Base-by-base conservation (phyloP, 2,888 invertebrate genomes). In the Nesidiocoris tenuis region DNA sequence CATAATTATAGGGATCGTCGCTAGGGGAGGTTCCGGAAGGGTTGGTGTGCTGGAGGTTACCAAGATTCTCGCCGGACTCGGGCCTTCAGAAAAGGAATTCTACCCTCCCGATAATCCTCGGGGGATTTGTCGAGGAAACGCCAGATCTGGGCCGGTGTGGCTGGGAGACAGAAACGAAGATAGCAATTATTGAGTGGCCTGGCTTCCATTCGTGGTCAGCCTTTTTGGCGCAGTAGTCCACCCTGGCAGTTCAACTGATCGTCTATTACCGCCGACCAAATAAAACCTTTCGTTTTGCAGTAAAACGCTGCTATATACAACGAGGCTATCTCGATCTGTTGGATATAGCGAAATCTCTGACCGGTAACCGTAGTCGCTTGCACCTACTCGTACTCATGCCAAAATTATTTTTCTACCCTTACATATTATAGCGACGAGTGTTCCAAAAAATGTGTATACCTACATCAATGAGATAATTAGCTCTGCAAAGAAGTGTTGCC, bases 181-280 rank as follows among this genome's bases (percentile, higher is more conserved):
- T 67, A 67, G 67, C 67, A 67, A 67, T 67, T 67, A 67, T 67
- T 67, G 67, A 67, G 67, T 67, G 56, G 55, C 19, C 55, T 19
- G 55, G 19, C 67, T 55, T 56, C n/a, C 54, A 2, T 25, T 22
- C 54, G 2, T 22, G 18, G 22, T 56, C 56, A 18, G n/a, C 54
- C 59, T n/a, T 59, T 17, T n/a, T 59, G 59, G 59, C 59, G 59
- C 17, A 59, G 59, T 9, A 3, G 59, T 16, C 54, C 7, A 12
- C 7, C 16, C 54, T 16, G 54, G 16, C 7, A 54, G 59, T 5
- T 16, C 19, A 18, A 5, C 59, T 9, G 23, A 39, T 55, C 67
- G 67, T 67, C 67, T 56, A 19, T 55, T 18, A 55, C 67, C 12
- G 56, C 59, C 59, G 59, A 59, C 56, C 67, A 56, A 56, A 67